Evolutionary conservation across 2,113 vertebrate species (phyloP).

Genomic region (Forbesichthys agassizii): DNA sequence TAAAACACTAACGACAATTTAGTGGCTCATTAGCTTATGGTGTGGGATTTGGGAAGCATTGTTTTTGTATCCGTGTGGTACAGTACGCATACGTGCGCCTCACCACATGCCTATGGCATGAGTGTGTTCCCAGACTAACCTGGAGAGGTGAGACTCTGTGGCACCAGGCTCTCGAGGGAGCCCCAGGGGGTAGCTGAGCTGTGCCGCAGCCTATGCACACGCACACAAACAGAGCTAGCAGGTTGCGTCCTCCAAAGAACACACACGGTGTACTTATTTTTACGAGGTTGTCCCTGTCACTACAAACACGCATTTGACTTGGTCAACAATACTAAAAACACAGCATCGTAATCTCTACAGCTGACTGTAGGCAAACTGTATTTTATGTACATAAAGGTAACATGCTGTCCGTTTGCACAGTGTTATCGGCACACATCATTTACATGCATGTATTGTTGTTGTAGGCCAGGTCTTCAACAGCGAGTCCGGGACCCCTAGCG

Average conservation of each 20-base stretch:
- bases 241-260: constrained; percentile 5
- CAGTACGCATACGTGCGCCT: not conserved
- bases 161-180: constrained; percentile 70
- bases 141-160: constrained; percentile 77
- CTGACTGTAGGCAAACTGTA: not conserved
- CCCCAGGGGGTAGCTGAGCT: constrained; percentile 61
- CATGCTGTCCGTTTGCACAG: constrained; percentile 2
- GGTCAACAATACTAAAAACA: not conserved
- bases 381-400: not conserved
- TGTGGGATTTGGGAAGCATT: constrained; percentile 56
- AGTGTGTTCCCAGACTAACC: constrained; percentile 71
- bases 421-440: not conserved
- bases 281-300: constrained; percentile 19
- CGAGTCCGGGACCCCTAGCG: too few species aligned
- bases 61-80: not conserved
- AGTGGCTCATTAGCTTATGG: constrained; percentile 71
- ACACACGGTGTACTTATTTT: constrained; percentile 12
- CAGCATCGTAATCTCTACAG: not conserved
- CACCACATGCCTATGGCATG: constrained; percentile 47
- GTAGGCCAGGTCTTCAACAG: too few species aligned
- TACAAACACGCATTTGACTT: not conserved
- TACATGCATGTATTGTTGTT: too few species aligned
- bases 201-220: constrained; percentile 40
- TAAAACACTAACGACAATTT: constrained; percentile 72
- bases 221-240: constrained; percentile 11